phyloP scores from a whole-genome alignment of 1,140 invertebrate species.

The Cecropterus lyciades region DNA sequence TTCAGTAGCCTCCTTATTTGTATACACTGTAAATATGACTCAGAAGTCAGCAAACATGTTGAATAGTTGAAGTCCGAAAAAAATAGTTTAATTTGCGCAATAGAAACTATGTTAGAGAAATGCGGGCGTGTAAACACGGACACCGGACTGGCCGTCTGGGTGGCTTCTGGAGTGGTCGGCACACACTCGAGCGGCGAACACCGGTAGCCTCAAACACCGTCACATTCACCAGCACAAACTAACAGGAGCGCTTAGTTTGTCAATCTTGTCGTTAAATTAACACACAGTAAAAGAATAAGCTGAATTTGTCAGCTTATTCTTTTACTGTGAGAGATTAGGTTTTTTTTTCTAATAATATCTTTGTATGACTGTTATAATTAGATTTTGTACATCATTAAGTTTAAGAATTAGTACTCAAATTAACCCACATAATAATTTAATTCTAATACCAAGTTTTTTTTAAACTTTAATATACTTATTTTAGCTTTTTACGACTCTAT shows the following conservation, averaged over 20 bases:
- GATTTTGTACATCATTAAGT: too few relatives aligned
- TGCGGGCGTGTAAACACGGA: conserved; percentile 55
- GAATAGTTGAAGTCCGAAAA: not conserved
- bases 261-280: not conserved
- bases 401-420: too few relatives aligned
- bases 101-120: conserved; percentile 48
- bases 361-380: not conserved
- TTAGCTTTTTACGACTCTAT: too few relatives aligned
- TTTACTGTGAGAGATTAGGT: conserved; percentile 1
- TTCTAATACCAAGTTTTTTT: too few relatives aligned
- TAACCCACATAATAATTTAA: too few relatives aligned
- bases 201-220: conserved; percentile 74
- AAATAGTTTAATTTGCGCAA: conserved; percentile 56
- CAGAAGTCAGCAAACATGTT: not conserved
- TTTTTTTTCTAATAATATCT: not conserved
- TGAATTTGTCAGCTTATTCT: conserved; percentile 2
- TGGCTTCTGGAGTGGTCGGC: conserved; percentile 60
- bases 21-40: not conserved
- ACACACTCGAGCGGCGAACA: conserved; percentile 67
- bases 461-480: too few relatives aligned
- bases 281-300: too few relatives aligned
- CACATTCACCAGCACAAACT: conserved; percentile 60
- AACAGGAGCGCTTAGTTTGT: conserved; percentile 15
- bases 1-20: not conserved
- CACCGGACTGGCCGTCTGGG: conserved; percentile 44